Evolutionary conservation across 2,113 vertebrate genomes (phyloP).

Genomic region (Scytalopus superciliaris): DNA sequence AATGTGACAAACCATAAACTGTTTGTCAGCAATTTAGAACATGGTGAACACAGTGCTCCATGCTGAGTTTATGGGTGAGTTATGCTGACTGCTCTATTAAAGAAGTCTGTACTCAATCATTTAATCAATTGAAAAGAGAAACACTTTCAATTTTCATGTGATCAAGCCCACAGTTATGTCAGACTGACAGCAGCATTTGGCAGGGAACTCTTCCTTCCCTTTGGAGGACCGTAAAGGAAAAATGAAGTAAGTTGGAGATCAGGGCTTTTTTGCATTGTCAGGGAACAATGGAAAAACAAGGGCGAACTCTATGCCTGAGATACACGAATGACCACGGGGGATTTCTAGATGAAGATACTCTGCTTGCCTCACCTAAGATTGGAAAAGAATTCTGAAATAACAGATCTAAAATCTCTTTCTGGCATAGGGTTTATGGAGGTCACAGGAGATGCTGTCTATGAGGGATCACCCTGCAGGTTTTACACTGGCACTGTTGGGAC

Average conservation of each 20-base stretch:
- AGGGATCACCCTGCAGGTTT: neutral
- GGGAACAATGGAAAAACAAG: neutral
- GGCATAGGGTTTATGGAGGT: neutral
- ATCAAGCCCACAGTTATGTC: constrained; percentile 12
- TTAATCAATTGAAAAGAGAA: constrained; percentile 46
- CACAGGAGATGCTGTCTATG: neutral
- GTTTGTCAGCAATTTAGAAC: constrained; percentile 49
- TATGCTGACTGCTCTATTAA: constrained; percentile 32
- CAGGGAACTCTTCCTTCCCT: neutral
- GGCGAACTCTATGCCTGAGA: neutral
- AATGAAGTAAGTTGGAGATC: neutral
- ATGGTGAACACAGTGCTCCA: neutral
- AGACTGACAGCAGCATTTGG: constrained; percentile 6
- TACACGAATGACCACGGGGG: neutral
- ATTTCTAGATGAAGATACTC: neutral
- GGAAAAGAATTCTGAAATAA: neutral
- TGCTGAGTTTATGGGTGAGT: constrained; percentile 30
- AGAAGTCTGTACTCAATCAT: constrained; percentile 15
- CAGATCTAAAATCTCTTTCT: neutral
- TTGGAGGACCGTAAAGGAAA: neutral
- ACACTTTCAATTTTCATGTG: constrained; percentile 39
- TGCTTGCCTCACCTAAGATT: neutral
- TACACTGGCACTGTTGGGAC: neutral
- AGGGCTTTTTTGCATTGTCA: neutral
- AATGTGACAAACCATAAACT: constrained; percentile 35